These are phyloP conservation scores for Zaprionus africanus DNA, from an alignment of 1,140 invertebrate genomes.

Conservation along the genomic window DNA sequence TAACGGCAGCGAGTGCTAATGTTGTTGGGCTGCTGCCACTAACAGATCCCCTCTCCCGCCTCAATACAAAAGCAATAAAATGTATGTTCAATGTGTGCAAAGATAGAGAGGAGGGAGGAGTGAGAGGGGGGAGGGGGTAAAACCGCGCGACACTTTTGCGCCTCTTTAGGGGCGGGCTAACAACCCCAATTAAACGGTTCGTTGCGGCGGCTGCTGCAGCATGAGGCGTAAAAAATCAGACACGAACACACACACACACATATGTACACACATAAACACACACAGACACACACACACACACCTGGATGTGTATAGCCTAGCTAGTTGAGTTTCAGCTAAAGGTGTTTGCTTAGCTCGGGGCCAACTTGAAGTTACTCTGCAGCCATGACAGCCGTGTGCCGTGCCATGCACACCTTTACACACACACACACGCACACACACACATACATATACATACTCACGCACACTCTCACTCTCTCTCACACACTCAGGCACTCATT, in stretches of 20 bases:
- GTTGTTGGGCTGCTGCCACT: conserved; percentile 12
- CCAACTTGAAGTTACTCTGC: conserved; percentile 35
- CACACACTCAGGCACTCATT: conserved; percentile 55
- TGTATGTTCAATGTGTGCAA: conserved; percentile 65
- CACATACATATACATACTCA: conserved; percentile 5
- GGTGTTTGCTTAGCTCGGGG: conserved; percentile 71
- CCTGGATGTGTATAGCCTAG: background rate
- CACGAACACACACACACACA: background rate
- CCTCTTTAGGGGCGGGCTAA: conserved; percentile 47
- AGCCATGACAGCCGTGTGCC: conserved; percentile 45
- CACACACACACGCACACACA: conserved; percentile 36
- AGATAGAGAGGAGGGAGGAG: background rate
- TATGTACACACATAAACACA: no score
- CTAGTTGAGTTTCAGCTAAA: conserved; percentile 50
- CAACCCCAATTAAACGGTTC: conserved; percentile 80
- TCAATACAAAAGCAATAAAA: conserved; percentile 68
- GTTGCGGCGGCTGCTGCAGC: conserved; percentile 40
- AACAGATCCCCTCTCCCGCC: background rate
- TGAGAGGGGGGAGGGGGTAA: background rate
- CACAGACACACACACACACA: background rate
- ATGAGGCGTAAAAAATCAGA: conserved; percentile 65
- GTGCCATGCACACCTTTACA: conserved; percentile 46
- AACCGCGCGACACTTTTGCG: conserved; percentile 47
- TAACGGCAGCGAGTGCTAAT: conserved; percentile 47
- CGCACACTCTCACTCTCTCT: conserved; percentile 52